Percentiles rank a stretch among this genome's conserved stretches.
phyloP scores from a whole-genome alignment of 2,113 vertebrate species.

The Melozone crissalis region DNA sequence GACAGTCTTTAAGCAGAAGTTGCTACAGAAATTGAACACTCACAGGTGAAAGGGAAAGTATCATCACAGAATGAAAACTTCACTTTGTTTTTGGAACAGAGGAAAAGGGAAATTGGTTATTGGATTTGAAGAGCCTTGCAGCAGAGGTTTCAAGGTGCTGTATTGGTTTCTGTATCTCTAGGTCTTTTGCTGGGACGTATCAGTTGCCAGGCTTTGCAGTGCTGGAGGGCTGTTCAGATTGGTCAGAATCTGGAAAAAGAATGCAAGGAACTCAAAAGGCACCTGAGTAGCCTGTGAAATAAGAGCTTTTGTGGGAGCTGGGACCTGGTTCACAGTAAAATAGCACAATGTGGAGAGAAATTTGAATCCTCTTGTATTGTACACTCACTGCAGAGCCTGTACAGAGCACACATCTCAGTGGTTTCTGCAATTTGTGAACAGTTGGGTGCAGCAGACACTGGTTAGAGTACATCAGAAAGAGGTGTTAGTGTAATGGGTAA shows the following conservation, averaged over 20 bases:
- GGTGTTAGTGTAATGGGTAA: neutral
- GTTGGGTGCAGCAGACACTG: neutral
- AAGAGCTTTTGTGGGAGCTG: neutral
- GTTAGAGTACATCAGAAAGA: neutral
- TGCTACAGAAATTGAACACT: conserved; percentile 29
- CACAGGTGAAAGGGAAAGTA: neutral
- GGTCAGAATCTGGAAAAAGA: neutral
- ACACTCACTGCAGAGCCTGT: neutral
- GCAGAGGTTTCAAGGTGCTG: neutral
- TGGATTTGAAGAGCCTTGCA: conserved; percentile 10
- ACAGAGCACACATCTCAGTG: neutral
- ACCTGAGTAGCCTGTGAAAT: conserved; percentile 6
- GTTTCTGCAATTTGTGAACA: neutral
- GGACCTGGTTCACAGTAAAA: neutral
- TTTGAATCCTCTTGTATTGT: neutral
- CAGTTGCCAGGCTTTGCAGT: neutral
- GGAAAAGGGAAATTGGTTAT: conserved; percentile 28
- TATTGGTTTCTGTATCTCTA: neutral
- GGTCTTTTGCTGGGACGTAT: neutral
- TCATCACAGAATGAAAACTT: conserved; percentile 15
- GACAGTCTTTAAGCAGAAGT: conserved; percentile 30
- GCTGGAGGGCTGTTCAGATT: neutral
- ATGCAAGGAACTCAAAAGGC: neutral
- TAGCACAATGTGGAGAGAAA: neutral
- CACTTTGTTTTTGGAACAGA: conserved; percentile 20